Percentiles rank a stretch among this genome's conserved stretches.
phyloP scores from a whole-genome alignment of 2,797 vertebrate genomes.

The Acanthornis magna region DNA sequence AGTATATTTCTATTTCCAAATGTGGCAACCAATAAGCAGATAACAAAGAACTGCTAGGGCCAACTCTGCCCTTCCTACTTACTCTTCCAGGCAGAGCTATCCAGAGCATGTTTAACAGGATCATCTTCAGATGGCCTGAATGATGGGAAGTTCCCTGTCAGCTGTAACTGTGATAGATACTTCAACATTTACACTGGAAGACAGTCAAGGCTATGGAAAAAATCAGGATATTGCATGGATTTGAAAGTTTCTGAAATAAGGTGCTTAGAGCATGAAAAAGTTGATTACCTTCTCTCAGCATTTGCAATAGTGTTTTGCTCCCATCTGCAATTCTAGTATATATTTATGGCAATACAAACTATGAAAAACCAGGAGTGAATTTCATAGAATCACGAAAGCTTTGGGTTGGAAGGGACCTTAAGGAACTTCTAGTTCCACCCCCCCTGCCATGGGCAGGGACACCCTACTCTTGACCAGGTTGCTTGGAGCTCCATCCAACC shows the following conservation, averaged over 20 bases:
- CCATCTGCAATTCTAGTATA: not conserved
- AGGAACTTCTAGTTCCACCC: not conserved
- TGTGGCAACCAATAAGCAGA: not conserved
- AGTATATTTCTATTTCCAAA: not conserved
- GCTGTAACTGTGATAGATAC: not conserved
- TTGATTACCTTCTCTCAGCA: not conserved
- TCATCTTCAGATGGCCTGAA: not conserved
- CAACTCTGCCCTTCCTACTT: not conserved
- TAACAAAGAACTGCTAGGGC: not conserved
- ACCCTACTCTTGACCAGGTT: not conserved
- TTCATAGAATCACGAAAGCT: not conserved
- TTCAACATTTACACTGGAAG: not conserved
- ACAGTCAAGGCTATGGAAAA: not conserved
- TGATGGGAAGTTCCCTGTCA: not conserved
- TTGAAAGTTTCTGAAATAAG: not conserved
- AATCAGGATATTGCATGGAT: not conserved
- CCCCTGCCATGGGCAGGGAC: not conserved
- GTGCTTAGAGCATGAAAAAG: not conserved
- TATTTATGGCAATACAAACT: not conserved
- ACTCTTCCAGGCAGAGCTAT: not conserved
- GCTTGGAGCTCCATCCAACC: not conserved
- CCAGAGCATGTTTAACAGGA: not conserved
- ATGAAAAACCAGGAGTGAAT: not conserved
- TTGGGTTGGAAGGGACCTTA: not conserved
- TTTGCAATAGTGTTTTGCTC: not conserved